Base-by-base conservation (phyloP, 2,797 vertebrate genomes). In the Brachyalestes nurse region DNA sequence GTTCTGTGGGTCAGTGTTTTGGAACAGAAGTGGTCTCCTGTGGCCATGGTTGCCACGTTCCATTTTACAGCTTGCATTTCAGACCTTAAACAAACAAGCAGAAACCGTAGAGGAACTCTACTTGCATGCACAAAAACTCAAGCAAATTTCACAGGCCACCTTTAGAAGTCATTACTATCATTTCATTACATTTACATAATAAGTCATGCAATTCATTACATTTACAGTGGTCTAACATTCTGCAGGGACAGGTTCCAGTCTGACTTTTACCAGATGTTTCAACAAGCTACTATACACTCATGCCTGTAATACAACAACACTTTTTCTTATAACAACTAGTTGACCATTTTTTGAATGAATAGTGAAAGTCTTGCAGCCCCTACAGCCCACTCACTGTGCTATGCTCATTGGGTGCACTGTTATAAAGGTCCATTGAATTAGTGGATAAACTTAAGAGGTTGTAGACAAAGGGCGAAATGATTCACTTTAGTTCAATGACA, bases 21-120 rank as follows among this genome's bases (percentile, higher is more conserved):
- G 71, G 16, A 74, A n/a, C 21, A 57, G 49, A 57, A 53, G 62
- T 72, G 67, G 38, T 40, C 61, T 79, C n/a, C 58, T 40, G 28
- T 4, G 53, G n/a, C 57, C 12, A 49, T 51, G 47, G 57, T 25
- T 72, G 25, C 13, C 25, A 17, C 19, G 49, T 49, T 42, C 6
- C 28, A 28, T 10, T 73, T 57, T 28, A 16, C 16, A 14, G 67
- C 45, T 21, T 49, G 21, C 6, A 9, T 51, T 49, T 70, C 21
- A 28, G 12, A 51, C 5, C 62, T 40, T 38, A 40, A 16, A 25
- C 67, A 28, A 21, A 47, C 21, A 51, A 51, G 6, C 23, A 70
- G 23, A 17, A 71, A 28, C 69, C 17, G 16, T 28, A 71, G 47
- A 71, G 47, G 34, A 53, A 17, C 47, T 7, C 25, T 28, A 28